A percentile compares a stretch with the other conserved stretches of the same genome.
Conservation (phyloP, 1,140 invertebrate genomes). For the Drosophila bipectinata region DNA sequence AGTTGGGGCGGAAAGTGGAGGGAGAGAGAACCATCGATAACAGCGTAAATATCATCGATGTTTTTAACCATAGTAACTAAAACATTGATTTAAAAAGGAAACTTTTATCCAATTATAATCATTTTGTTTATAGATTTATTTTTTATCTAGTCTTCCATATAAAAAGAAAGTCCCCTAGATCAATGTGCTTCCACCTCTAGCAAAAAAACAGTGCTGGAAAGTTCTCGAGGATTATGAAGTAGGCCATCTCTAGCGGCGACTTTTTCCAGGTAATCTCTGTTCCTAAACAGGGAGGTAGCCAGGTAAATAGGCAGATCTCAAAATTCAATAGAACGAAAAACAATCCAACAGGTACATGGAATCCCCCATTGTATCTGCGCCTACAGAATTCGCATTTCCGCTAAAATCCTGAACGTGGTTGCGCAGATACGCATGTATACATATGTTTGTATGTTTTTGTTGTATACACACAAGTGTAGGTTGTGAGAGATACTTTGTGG, state of each 20-base stretch:
- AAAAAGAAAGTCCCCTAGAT: too few species aligned
- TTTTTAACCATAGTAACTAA: too few species aligned
- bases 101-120: too few species aligned
- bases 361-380: neutral
- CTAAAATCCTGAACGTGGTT: neutral
- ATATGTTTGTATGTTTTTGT: neutral
- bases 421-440: neutral
- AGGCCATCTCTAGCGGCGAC: neutral
- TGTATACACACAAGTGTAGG: neutral
- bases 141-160: too few species aligned
- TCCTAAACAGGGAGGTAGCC: neutral
- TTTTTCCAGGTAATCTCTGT: neutral
- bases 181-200: too few species aligned
- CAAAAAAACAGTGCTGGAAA: neutral
- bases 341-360: neutral
- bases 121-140: too few species aligned
- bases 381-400: neutral
- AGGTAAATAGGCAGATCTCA: neutral
- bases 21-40: too few species aligned
- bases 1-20: neutral
- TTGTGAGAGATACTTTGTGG: constrained; percentile 14
- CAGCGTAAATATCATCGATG: too few species aligned
- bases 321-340: neutral
- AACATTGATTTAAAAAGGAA: too few species aligned
- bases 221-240: neutral